These are phyloP conservation scores for Chloroceryle inda DNA, from an alignment of 2,797 vertebrate genomes.

Conservation along the genomic window DNA sequence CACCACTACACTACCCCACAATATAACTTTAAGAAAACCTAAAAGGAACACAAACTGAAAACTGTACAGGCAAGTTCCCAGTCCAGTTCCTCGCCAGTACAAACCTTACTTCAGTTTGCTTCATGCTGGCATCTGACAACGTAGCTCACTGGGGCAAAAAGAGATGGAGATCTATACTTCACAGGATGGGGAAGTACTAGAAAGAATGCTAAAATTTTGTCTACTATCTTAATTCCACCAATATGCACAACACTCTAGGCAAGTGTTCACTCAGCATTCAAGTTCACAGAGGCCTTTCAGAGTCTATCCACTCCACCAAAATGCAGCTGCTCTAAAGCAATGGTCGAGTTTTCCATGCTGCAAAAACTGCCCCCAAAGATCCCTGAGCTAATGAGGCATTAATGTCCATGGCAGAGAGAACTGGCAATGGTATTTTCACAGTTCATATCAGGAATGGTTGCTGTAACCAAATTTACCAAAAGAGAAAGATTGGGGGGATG, in stretches of 20 bases:
- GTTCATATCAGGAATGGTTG: neutral
- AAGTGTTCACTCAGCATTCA: rapidly evolving
- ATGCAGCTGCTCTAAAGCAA: neutral
- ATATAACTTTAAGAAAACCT: neutral
- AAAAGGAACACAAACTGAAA: neutral
- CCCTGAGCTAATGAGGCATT: neutral
- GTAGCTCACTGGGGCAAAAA: neutral
- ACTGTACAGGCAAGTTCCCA: neutral
- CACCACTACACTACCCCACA: neutral
- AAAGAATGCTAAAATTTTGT: neutral
- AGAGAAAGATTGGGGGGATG: neutral
- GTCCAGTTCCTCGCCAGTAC: neutral
- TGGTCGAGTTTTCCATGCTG: neutral
- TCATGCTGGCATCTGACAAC: neutral
- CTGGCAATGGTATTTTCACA: neutral
- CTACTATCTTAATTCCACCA: neutral
- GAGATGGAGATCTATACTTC: neutral
- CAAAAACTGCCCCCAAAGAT: neutral
- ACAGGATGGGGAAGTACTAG: neutral
- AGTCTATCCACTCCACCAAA: neutral
- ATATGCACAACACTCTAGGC: neutral
- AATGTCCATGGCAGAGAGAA: neutral
- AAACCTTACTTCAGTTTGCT: neutral
- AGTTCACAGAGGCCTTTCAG: neutral
- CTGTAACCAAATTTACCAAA: neutral